Evolutionary conservation across 2,113 vertebrate genomes (phyloP).

Genomic region (Eonycteris spelaea): DNA sequence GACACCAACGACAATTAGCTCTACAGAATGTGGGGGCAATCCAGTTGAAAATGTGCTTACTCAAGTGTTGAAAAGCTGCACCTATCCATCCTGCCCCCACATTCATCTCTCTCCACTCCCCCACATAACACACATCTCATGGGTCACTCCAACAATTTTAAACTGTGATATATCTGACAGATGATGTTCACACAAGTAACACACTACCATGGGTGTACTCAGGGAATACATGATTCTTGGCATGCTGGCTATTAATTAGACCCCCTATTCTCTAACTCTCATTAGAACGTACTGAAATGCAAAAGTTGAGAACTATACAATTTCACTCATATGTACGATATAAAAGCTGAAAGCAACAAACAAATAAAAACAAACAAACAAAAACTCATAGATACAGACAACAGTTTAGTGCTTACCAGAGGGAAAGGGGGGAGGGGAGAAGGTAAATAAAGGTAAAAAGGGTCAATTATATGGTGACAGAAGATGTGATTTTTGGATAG

Average conservation of each 20-base stretch:
- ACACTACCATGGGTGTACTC: neutral
- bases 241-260: neutral
- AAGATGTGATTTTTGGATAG: too few species aligned
- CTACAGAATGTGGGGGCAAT: neutral
- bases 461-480: too few species aligned
- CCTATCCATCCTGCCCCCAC: neutral
- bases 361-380: too few species aligned
- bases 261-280: neutral
- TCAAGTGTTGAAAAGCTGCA: neutral
- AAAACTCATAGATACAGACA: too few species aligned
- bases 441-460: too few species aligned
- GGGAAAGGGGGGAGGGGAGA: too few species aligned
- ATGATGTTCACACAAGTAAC: neutral
- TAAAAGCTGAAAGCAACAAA: too few species aligned
- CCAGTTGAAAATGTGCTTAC: neutral
- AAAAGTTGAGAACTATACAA: neutral
- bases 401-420: too few species aligned
- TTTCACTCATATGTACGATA: too few species aligned
- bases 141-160: neutral
- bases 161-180: neutral
- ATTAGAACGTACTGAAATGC: constrained; percentile 24
- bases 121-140: neutral
- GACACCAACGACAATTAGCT: constrained; percentile 23
- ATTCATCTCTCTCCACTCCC: neutral
- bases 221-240: neutral